Percentiles rank a stretch among this genome's conserved stretches.
These are phyloP conservation scores for Microtus oregoni DNA, from an alignment of 2,113 vertebrate genomes.

Conservation along the genomic window DNA sequence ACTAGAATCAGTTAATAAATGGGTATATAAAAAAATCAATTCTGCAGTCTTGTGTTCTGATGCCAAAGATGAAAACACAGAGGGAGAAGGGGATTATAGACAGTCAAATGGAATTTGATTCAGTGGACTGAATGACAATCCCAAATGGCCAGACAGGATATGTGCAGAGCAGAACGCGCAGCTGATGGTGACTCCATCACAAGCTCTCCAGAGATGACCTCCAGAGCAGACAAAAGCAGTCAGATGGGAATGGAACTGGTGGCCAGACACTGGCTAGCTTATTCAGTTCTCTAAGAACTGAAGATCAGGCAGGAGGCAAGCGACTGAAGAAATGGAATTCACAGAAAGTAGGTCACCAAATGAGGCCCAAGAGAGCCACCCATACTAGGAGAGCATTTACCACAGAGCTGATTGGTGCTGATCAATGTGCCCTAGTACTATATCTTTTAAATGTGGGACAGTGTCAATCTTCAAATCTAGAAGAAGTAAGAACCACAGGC, in stretches of 20 bases:
- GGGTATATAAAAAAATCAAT: not conserved
- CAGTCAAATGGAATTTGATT: not conserved
- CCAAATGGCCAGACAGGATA: not conserved
- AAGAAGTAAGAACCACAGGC: not conserved
- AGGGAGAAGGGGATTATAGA: not conserved
- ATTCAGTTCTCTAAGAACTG: not conserved
- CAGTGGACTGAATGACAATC: not conserved
- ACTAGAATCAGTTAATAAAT: not conserved
- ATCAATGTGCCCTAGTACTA: not conserved
- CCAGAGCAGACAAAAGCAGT: not conserved
- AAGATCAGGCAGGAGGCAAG: not conserved
- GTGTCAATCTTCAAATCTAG: not conserved
- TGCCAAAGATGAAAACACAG: not conserved
- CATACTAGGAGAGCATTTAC: not conserved
- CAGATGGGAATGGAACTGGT: not conserved
- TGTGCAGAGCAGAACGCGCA: not conserved
- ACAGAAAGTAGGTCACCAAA: not conserved
- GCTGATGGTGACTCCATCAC: not conserved
- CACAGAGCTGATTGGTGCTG: not conserved
- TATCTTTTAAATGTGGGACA: not conserved
- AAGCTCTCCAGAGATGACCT: not conserved
- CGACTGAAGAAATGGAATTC: not conserved
- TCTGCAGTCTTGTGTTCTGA: not conserved
- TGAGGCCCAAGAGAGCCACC: not conserved
- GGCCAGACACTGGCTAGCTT: not conserved